These are phyloP conservation scores for Tridacna crocea DNA, from an alignment of 2,888 invertebrate genomes.

Conservation along the genomic window DNA sequence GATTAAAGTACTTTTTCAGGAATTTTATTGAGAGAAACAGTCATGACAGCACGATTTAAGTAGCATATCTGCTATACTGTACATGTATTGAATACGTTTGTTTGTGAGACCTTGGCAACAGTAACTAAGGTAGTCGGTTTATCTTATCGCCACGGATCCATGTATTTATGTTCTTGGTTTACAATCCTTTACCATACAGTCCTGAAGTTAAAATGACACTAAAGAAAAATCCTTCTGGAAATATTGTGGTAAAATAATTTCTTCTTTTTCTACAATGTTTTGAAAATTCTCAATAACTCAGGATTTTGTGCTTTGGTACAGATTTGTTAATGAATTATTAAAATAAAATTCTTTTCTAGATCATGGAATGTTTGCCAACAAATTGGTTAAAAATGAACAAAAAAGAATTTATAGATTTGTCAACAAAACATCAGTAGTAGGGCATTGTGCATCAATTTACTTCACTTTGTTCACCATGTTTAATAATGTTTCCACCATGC, in stretches of 20 bases:
- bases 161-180: no score
- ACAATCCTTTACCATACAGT: no score
- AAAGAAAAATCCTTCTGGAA: background rate
- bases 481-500: slow-evolving; percentile 5
- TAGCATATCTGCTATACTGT: no score
- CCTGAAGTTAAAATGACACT: background rate
- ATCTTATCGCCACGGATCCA: no score
- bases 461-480: background rate
- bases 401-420: no score
- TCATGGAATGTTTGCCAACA: background rate
- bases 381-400: no score
- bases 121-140: no score
- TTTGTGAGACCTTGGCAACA: no score
- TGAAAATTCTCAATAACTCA: background rate
- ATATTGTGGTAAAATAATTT: background rate
- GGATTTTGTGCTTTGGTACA: background rate
- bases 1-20: no score
- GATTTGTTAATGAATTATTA: background rate
- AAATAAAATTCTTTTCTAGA: background rate
- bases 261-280: background rate
- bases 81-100: no score
- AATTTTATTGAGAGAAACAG: no score
- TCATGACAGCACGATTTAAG: no score
- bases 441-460: slow-evolving; percentile 6
- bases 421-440: background rate